Evolutionary conservation across 2,113 vertebrate genomes (phyloP).

Genomic region (Alectura lathami): DNA sequence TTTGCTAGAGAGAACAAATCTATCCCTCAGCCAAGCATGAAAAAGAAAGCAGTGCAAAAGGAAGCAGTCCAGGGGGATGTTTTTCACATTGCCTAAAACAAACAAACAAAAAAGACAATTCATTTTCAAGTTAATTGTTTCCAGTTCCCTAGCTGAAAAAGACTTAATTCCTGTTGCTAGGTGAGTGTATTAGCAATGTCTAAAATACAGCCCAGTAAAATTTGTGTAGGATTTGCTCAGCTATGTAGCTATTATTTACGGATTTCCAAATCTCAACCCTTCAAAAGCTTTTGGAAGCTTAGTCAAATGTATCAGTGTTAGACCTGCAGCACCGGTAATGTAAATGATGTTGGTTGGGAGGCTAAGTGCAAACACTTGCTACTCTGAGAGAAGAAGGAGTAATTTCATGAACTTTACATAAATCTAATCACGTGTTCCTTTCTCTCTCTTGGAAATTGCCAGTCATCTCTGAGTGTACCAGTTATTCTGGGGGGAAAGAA

Average conservation of each 20-base stretch:
- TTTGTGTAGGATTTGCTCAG: not conserved
- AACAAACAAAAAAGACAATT: not conserved
- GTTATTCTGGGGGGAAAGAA: not conserved
- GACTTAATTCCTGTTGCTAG: not conserved
- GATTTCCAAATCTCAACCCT: not conserved
- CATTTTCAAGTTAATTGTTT: conserved; percentile 19
- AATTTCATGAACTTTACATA: not conserved
- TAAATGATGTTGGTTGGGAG: not conserved
- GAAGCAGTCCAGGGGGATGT: not conserved
- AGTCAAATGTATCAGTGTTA: not conserved
- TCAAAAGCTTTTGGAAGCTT: not conserved
- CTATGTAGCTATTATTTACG: not conserved
- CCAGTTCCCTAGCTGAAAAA: not conserved
- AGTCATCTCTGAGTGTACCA: not conserved
- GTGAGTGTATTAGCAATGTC: not conserved
- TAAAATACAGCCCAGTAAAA: conserved; percentile 4
- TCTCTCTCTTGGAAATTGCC: not conserved
- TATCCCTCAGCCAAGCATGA: not conserved
- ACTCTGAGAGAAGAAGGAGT: not conserved
- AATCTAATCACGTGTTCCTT: not conserved
- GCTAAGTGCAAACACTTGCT: not conserved
- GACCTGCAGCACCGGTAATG: not conserved
- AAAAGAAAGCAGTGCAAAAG: conserved; percentile 17
- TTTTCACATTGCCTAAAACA: not conserved
- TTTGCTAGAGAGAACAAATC: conserved; percentile 20